Base-by-base conservation (phyloP, 2,113 vertebrate species). In the Salvelinus fontinalis region DNA sequence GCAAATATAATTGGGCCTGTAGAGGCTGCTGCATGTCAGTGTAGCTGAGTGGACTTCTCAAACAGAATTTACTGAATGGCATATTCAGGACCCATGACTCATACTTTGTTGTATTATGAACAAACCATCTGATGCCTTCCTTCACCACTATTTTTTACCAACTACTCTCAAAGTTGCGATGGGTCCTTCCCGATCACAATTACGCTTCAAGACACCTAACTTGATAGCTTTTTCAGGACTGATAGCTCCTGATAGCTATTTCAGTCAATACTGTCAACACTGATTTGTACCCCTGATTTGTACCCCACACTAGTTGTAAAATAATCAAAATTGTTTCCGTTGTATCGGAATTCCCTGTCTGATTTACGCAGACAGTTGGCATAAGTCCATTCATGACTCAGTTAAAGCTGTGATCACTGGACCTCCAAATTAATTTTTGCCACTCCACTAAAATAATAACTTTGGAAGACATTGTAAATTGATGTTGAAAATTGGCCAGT, bases 331-430 rank as follows among this genome's bases (percentile, higher is more conserved):
- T 49, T 54, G 4, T n/a, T 71, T 71, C 77, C 84, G 77, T 85
- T 81, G 75, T 71, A 74, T 77, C 67, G 71, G 64, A 34, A 66
- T 82, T 64, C 67, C 20, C 44, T 72, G 48, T 11, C 74, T 76
- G 75, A 81, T 71, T 81, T 77, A 76, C 12, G 71, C 78, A 64
- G 77, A 68, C 54, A 73, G 54, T 13, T 82, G 77, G 64, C 81
- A 81, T 64, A 68, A 60, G 26, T 73, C 74, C 65, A 69, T 67
- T 62, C 67, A 77, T 80, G 77, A 81, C 68, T 84, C 77, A 78
- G 24, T 76, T 72, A 69, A 77, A 79, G 69, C 69, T 71, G 60
- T 65, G 77, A 62, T 68, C 69, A 49, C 29, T 80, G 31, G 70
- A 54, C 77, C 81, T 67, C 76, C 51, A 54, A 75, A 80, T 73